A percentile compares a stretch with the other conserved stretches of the same genome.
Conservation (phyloP, 2,888 invertebrate genomes). For the Cephonodes hylas region DNA sequence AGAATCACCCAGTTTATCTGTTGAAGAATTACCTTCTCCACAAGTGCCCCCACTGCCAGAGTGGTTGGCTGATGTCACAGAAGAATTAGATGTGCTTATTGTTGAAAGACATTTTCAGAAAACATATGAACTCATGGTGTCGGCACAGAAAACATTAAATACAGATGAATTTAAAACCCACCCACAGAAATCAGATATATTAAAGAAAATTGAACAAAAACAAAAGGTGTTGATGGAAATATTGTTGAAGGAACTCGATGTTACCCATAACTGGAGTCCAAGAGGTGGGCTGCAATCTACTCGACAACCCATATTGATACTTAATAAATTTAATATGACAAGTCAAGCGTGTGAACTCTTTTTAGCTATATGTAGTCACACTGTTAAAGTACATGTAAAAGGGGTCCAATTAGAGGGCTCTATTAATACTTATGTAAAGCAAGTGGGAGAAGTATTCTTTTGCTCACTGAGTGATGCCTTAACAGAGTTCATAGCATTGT, state of each 20-base stretch:
- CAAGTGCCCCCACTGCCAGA: constrained; percentile 83
- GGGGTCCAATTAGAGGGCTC: constrained; percentile 91
- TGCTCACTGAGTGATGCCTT: constrained; percentile 88
- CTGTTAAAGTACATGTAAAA: constrained; percentile 90
- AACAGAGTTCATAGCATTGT: constrained; percentile 84
- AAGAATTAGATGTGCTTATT: constrained; percentile 96
- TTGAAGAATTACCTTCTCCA: constrained; percentile 69
- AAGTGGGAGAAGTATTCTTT: constrained; percentile 91
- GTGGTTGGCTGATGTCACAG: constrained; percentile 94
- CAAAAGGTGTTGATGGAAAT: constrained; percentile 91
- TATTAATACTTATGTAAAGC: constrained; percentile 88
- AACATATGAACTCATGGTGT: constrained; percentile 89
- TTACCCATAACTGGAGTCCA: constrained; percentile 93
- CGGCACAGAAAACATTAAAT: constrained; percentile 65
- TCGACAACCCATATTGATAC: constrained; percentile 89
- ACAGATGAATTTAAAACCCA: constrained; percentile 65
- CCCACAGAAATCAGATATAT: constrained; percentile 62
- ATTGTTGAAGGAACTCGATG: constrained; percentile 92
- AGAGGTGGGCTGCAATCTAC: constrained; percentile 94
- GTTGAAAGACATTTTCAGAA: constrained; percentile 98
- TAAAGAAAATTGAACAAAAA: constrained; percentile 84
- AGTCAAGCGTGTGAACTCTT: constrained; percentile 91
- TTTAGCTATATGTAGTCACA: constrained; percentile 89
- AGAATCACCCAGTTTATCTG: constrained; percentile 73
- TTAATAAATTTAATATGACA: constrained; percentile 86